A percentile compares a stretch with the other conserved stretches of the same genome.
These are phyloP conservation scores for Xylophagus ater DNA, from an alignment of 2,888 invertebrate species.

Conservation along the genomic window DNA sequence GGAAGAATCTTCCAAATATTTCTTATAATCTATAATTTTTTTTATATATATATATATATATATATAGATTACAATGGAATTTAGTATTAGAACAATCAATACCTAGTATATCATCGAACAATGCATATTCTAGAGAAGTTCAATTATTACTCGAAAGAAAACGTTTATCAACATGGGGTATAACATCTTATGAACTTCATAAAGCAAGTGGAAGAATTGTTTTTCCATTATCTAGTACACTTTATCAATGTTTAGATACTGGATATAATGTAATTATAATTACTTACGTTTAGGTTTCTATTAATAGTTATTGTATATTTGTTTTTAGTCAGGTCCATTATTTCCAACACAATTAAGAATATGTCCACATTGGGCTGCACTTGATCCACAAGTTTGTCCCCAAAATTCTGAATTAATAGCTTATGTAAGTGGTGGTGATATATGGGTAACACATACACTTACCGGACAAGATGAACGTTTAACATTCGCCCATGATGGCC, in stretches of 20 bases:
- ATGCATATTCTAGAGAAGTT: conserved; percentile 70
- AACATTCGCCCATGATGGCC: conserved; percentile 58
- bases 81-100: conserved; percentile 70
- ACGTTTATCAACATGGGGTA: conserved; percentile 84
- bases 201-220: conserved; percentile 71
- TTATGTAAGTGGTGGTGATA: conserved; percentile 79
- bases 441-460: conserved; percentile 64
- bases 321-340: conserved; percentile 42
- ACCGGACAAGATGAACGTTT: conserved; percentile 57
- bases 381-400: conserved; percentile 63
- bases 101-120: conserved; percentile 49
- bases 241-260: conserved; percentile 74
- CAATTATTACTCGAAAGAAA: conserved; percentile 86
- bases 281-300: too few species aligned
- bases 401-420: conserved; percentile 62
- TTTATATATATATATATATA: too few species aligned
- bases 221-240: conserved; percentile 79
- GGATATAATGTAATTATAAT: conserved; percentile 58
- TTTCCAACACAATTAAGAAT: conserved; percentile 54
- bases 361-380: conserved; percentile 55
- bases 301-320: not conserved
- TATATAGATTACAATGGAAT: conserved; percentile 71
- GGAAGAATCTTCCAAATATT: not conserved
- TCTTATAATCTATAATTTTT: too few species aligned
- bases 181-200: conserved; percentile 86